Evolutionary conservation across 2,888 invertebrate genomes (phyloP).

Genomic region (Apocheima hispidaria): DNA sequence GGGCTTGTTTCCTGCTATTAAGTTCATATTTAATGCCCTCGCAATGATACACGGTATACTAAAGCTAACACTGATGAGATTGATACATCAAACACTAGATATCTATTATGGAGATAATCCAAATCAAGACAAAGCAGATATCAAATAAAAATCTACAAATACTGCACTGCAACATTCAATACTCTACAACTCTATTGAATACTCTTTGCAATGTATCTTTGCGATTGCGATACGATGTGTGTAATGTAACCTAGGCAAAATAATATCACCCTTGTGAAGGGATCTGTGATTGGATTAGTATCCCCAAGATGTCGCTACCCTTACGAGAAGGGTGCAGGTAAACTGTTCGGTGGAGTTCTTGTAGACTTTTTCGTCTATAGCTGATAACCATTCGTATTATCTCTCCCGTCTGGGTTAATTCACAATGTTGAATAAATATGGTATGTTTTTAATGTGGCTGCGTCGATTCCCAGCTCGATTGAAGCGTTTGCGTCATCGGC

Average conservation of each 20-base stretch:
- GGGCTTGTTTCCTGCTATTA: constrained; percentile 77
- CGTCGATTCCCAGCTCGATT: constrained; percentile 13
- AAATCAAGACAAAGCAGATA: background rate
- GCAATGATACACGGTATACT: constrained; percentile 46
- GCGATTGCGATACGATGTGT: constrained; percentile 7
- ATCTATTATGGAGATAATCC: background rate
- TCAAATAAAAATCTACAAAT: background rate
- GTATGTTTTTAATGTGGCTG: constrained; percentile 15
- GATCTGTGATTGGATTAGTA: constrained; percentile 73
- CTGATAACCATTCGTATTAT: constrained; percentile 2
- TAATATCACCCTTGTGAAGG: constrained; percentile 52
- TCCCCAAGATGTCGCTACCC: constrained; percentile 60
- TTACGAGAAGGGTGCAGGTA: constrained; percentile 50
- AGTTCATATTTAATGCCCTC: constrained; percentile 60
- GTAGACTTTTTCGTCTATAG: constrained; percentile 13
- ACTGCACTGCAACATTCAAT: background rate
- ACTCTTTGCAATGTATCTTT: background rate
- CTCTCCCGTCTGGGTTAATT: background rate
- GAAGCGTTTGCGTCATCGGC: constrained; percentile 24
- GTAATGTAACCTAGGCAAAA: constrained; percentile 12
- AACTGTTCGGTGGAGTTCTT: constrained; percentile 40
- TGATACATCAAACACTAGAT: background rate
- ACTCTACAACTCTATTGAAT: background rate
- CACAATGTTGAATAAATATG: constrained; percentile 4
- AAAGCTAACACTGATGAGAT: constrained; percentile 17